phyloP scores from a whole-genome alignment of 2,888 invertebrate species.

The Cephus rjabovi region DNA sequence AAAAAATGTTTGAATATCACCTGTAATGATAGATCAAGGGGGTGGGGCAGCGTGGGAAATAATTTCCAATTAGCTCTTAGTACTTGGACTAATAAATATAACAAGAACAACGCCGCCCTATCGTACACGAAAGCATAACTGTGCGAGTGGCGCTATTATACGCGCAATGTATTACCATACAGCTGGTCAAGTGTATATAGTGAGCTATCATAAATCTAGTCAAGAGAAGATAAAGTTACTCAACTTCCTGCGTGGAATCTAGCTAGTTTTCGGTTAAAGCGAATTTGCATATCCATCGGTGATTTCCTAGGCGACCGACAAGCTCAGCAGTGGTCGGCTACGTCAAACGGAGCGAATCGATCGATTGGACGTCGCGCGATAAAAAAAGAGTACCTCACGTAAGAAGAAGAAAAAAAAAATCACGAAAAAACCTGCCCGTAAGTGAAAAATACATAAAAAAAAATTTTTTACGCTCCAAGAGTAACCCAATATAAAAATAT shows the following conservation, averaged over 20 bases:
- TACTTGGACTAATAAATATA: not conserved
- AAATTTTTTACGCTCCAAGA: too few species aligned
- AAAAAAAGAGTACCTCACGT: not conserved
- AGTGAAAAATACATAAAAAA: too few species aligned
- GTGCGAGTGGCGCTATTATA: not conserved
- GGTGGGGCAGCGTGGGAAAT: not conserved
- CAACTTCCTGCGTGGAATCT: conserved; percentile 4
- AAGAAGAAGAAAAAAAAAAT: not conserved
- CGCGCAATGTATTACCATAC: conserved; percentile 3
- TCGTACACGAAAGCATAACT: not conserved
- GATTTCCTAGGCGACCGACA: not conserved
- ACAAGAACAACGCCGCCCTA: not conserved
- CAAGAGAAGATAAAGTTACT: conserved; percentile 5
- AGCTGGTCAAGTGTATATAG: not conserved
- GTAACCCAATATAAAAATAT: too few species aligned
- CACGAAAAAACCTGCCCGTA: not conserved
- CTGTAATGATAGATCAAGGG: not conserved
- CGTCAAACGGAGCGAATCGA: not conserved
- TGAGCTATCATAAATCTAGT: not conserved
- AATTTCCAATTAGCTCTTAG: not conserved
- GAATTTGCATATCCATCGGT: conserved; percentile 3
- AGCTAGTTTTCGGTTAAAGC: conserved; percentile 1
- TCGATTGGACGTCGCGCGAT: not conserved
- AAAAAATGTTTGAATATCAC: not conserved
- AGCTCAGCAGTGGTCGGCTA: not conserved